These are phyloP conservation scores for Torymus tubicola DNA, from an alignment of 2,888 invertebrate genomes.

Conservation along the genomic window DNA sequence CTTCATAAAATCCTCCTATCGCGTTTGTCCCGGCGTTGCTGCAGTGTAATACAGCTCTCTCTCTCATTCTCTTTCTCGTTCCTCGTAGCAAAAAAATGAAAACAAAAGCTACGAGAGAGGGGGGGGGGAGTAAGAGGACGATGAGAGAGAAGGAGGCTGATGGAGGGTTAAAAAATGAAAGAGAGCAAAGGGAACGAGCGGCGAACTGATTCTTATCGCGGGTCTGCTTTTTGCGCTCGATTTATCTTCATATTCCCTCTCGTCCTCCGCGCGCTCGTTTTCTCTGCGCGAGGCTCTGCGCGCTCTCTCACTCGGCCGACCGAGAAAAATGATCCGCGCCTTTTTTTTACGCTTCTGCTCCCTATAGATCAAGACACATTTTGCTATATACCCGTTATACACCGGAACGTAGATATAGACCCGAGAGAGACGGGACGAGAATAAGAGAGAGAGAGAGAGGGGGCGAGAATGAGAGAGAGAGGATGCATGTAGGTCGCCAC, in stretches of 20 bases:
- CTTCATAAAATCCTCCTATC: constrained; percentile 25
- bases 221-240: constrained; percentile 52
- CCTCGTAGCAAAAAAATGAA: constrained; percentile 6
- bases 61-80: too few species aligned
- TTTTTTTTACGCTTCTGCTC: constrained; percentile 29
- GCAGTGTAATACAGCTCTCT: constrained; percentile 10
- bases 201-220: constrained; percentile 54
- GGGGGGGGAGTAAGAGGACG: background rate
- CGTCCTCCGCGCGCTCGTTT: constrained; percentile 27
- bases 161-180: constrained; percentile 42
- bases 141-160: background rate
- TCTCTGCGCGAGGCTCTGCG: background rate
- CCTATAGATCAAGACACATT: constrained; percentile 38
- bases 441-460: background rate
- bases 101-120: background rate
- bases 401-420: background rate
- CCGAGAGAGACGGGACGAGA: too few species aligned
- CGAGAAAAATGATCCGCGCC: constrained; percentile 43
- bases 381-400: background rate
- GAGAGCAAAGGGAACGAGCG: constrained; percentile 25
- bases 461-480: background rate
- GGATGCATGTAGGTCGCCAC: constrained; percentile 45
- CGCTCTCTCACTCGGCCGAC: constrained; percentile 4
- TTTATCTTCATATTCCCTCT: constrained; percentile 52
- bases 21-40: background rate